Percentiles rank a stretch among this genome's conserved stretches.
These are phyloP conservation scores for Pundamilia nyererei DNA, from an alignment of 2,113 vertebrate genomes.

Conservation along the genomic window DNA sequence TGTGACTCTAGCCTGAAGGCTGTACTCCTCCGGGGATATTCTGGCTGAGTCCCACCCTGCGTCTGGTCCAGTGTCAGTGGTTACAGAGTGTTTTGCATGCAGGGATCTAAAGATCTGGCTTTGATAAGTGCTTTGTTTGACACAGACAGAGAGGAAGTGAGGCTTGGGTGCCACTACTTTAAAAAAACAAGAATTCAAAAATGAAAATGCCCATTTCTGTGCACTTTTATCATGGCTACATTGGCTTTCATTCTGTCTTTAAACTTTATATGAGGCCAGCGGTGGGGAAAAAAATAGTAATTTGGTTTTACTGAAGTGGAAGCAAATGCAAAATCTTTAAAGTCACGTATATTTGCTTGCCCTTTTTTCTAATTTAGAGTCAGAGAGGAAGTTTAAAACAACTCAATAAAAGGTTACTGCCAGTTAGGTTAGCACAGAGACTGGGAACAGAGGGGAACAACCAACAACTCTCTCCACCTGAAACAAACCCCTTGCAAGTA, in stretches of 20 bases:
- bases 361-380: neutral
- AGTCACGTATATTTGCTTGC: neutral
- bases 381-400: neutral
- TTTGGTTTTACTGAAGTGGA: neutral
- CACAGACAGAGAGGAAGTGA: neutral
- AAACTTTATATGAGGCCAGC: neutral
- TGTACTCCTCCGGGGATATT: conserved; percentile 4
- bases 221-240: neutral
- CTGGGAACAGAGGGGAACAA: neutral
- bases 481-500: neutral
- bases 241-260: neutral
- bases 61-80: neutral
- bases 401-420: neutral
- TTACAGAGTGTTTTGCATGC: conserved; percentile 8
- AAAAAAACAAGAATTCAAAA: neutral
- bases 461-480: neutral
- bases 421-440: neutral
- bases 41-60: conserved; percentile 3
- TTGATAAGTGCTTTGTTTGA: conserved; percentile 23
- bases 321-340: neutral
- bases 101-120: conserved; percentile 22
- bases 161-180: neutral
- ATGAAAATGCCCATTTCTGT: neutral
- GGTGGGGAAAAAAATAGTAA: neutral
- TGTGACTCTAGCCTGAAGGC: conserved; percentile 26